Percentiles rank a stretch among this genome's conserved stretches.
phyloP scores from a whole-genome alignment of 2,113 vertebrate species.

The Balaeniceps rex region DNA sequence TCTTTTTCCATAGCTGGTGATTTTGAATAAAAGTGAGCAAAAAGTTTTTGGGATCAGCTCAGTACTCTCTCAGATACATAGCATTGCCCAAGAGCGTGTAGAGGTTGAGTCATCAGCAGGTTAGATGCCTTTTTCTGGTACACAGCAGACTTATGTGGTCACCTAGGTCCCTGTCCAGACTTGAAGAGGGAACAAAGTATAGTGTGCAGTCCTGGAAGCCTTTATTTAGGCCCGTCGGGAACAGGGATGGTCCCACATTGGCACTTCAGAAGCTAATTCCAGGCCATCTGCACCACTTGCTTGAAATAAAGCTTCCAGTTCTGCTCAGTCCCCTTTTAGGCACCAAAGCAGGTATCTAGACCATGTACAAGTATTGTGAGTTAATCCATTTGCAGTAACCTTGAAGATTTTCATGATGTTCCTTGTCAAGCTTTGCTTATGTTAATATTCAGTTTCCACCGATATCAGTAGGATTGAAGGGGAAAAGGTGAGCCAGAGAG shows the following conservation, averaged over 20 bases:
- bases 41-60: not conserved
- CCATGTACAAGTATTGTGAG: not conserved
- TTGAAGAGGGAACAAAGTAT: not conserved
- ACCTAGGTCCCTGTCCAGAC: not conserved
- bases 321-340: not conserved
- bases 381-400: not conserved
- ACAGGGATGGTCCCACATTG: not conserved
- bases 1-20: not conserved
- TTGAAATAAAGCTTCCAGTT: not conserved
- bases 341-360: not conserved
- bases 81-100: accelerated
- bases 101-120: not conserved
- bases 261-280: not conserved
- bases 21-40: not conserved
- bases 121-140: not conserved
- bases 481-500: not conserved
- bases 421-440: not conserved
- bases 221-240: not conserved
- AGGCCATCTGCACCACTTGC: not conserved
- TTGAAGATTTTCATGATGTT: not conserved
- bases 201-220: not conserved
- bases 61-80: not conserved
- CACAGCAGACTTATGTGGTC: not conserved
- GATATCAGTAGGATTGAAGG: not conserved
- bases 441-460: not conserved